Evolutionary conservation across 2,113 vertebrate genomes (phyloP).

Genomic region (Prionailurus viverrinus): DNA sequence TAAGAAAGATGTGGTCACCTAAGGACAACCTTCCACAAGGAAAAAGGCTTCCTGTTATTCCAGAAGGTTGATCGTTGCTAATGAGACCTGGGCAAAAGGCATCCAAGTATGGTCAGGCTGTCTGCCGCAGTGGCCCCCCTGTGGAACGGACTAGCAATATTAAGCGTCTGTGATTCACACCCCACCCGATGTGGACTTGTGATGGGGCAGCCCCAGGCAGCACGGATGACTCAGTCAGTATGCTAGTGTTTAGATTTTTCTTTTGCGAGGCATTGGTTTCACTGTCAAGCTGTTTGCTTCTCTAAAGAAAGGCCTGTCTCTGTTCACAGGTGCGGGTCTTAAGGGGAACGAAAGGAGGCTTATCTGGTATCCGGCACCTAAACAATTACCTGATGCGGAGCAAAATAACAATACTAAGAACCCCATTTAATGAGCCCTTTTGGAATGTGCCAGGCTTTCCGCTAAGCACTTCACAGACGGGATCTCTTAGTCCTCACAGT

Average conservation of each 20-base stretch:
- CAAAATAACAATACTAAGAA: neutral
- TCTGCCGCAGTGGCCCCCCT: neutral
- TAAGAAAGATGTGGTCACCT: neutral
- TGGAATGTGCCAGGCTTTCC: neutral
- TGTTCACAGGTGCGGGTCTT: neutral
- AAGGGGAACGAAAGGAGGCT: neutral
- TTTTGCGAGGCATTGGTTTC: neutral
- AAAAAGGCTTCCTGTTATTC: neutral
- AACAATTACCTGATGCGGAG: neutral
- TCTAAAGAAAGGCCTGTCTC: slow-evolving; percentile 8
- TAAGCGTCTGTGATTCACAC: neutral
- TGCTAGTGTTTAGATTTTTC: neutral
- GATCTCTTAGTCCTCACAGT: neutral
- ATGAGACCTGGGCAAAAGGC: neutral
- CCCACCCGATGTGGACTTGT: neutral
- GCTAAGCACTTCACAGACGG: neutral
- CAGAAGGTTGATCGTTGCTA: neutral
- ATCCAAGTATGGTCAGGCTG: neutral
- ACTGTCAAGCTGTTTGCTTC: neutral
- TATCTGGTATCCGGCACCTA: neutral
- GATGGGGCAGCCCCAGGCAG: neutral
- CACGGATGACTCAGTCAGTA: neutral
- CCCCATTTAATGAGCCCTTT: neutral
- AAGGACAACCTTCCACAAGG: neutral
- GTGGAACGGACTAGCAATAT: fast-evolving